A percentile compares a stretch with the other conserved stretches of the same genome.
Conservation (phyloP, 2,113 vertebrate genomes). For the Dasyurus viverrinus region DNA sequence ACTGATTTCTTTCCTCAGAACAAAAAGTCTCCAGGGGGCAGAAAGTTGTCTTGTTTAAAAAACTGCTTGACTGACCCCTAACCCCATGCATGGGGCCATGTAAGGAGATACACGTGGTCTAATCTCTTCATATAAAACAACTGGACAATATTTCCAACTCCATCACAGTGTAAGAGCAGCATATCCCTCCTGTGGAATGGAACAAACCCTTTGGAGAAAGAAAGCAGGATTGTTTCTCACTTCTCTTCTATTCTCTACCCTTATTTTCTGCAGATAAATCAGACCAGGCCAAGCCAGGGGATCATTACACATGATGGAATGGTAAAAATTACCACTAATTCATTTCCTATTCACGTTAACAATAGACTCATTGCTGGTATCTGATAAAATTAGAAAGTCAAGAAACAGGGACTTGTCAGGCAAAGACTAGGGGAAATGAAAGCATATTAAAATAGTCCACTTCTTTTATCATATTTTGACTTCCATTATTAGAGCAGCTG, state of each 20-base stretch:
- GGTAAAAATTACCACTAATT: too few relatives aligned
- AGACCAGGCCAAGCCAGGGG: too few relatives aligned
- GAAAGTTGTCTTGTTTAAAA: background rate
- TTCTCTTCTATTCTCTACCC: background rate
- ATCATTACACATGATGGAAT: too few relatives aligned
- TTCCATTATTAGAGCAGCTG: background rate
- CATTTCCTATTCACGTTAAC: background rate
- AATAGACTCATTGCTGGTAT: background rate
- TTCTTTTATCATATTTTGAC: background rate
- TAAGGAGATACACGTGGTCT: background rate
- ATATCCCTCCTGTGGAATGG: background rate
- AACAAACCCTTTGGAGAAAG: background rate
- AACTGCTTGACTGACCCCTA: background rate
- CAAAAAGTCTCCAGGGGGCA: background rate
- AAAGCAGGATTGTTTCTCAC: background rate
- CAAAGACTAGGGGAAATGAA: background rate
- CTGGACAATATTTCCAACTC: background rate
- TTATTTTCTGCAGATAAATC: too few relatives aligned
- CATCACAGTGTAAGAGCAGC: background rate
- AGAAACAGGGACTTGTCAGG: background rate
- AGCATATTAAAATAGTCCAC: background rate
- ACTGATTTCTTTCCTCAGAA: background rate
- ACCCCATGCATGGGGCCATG: background rate
- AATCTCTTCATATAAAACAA: background rate
- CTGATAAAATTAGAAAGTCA: background rate